These are phyloP conservation scores for Drosophila koepferae DNA, from an alignment of 2,888 invertebrate species.

Conservation along the genomic window DNA sequence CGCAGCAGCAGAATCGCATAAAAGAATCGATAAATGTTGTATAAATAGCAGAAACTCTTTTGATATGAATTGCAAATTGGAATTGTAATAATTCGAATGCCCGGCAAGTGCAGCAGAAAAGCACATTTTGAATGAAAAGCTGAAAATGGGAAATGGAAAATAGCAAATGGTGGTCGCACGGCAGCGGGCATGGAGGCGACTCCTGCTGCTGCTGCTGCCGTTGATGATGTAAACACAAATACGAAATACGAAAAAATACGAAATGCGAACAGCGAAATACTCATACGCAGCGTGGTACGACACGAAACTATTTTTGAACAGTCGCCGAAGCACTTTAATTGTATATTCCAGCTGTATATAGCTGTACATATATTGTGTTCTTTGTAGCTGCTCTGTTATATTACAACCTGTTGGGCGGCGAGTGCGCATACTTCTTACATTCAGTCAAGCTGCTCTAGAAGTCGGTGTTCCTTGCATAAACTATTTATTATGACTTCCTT, in stretches of 20 bases:
- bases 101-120: slow-evolving; percentile 47
- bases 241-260: not conserved
- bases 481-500: not conserved
- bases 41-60: slow-evolving; percentile 69
- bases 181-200: slow-evolving; percentile 24
- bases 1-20: slow-evolving; percentile 47
- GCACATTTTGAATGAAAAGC: slow-evolving; percentile 38
- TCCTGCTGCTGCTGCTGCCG: slow-evolving; percentile 21
- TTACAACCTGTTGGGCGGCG: not conserved
- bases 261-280: slow-evolving; percentile 31
- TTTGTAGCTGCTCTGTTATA: not conserved
- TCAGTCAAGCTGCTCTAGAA: not conserved
- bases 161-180: slow-evolving; percentile 44
- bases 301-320: slow-evolving; percentile 35
- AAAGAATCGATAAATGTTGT: slow-evolving; percentile 69
- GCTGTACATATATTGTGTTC: not conserved
- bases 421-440: not conserved
- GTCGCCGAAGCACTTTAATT: slow-evolving; percentile 16
- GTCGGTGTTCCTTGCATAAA: not conserved
- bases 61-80: slow-evolving; percentile 71
- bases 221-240: slow-evolving; percentile 63
- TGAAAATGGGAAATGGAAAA: slow-evolving; percentile 58
- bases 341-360: slow-evolving; percentile 1
- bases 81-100: slow-evolving; percentile 60
- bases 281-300: slow-evolving; percentile 56